Evolutionary conservation across 2,797 vertebrate genomes (phyloP).

Genomic region (Chromis chromis): DNA sequence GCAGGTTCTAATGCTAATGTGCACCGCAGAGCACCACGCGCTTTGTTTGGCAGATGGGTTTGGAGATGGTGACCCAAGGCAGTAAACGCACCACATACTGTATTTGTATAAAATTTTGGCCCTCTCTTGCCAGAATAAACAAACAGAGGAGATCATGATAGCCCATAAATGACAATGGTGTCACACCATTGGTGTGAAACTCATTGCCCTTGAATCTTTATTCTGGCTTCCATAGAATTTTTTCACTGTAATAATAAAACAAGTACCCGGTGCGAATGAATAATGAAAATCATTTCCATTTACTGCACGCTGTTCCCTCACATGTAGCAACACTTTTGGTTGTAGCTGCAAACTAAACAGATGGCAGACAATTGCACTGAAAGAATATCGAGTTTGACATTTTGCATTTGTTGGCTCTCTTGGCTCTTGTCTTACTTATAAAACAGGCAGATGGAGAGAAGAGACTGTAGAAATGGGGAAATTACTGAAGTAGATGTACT

Average conservation of each 20-base stretch:
- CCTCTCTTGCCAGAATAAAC: conserved; percentile 15
- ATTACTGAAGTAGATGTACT: not conserved
- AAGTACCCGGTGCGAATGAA: not conserved
- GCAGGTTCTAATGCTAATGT: conserved; percentile 9
- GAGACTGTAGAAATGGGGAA: conserved; percentile 1
- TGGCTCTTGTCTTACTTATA: conserved; percentile 34
- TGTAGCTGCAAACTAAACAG: conserved; percentile 36
- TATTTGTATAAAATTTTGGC: conserved; percentile 7
- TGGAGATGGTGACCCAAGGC: conserved; percentile 24
- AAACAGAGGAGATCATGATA: not conserved
- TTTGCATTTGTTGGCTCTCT: conserved; percentile 37
- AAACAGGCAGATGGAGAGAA: conserved; percentile 19
- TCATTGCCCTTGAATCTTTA: not conserved
- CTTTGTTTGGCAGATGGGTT: conserved; percentile 27
- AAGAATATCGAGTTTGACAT: conserved; percentile 38
- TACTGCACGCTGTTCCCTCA: not conserved
- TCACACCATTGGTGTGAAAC: no score
- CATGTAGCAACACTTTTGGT: not conserved
- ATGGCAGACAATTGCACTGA: conserved; percentile 32
- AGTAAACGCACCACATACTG: not conserved
- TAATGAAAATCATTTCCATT: not conserved
- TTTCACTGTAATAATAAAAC: not conserved
- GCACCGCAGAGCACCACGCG: conserved; percentile 17
- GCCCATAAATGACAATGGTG: not conserved
- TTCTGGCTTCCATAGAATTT: not conserved